phyloP scores from a whole-genome alignment of 2,797 vertebrate genomes.

The Premnoplex brunnescens region DNA sequence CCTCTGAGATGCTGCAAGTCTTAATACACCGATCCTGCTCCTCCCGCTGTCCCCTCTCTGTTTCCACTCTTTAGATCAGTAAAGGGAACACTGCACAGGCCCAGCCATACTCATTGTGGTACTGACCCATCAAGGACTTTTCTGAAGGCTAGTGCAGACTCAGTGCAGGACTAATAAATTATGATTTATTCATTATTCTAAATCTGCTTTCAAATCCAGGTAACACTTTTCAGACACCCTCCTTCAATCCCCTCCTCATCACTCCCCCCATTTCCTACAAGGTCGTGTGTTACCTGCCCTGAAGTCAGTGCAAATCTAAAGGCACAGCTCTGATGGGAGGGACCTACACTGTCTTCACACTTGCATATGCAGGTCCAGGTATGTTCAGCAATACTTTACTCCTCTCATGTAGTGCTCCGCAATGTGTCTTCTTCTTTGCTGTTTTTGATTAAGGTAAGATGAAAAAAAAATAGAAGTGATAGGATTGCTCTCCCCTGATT shows the following conservation, averaged over 20 bases:
- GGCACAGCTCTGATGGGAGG: not conserved
- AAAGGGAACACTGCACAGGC: not conserved
- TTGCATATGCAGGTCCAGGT: not conserved
- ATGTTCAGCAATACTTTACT: not conserved
- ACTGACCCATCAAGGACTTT: not conserved
- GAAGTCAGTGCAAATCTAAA: not conserved
- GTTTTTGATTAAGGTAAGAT: not conserved
- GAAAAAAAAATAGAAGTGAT: not conserved
- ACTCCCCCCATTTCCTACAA: not conserved
- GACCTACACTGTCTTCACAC: accelerated
- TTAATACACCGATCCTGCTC: not conserved
- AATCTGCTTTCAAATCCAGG: not conserved
- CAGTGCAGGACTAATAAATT: not conserved
- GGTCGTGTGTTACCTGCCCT: not conserved
- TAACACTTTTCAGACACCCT: not conserved
- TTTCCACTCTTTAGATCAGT: not conserved
- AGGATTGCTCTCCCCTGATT: not conserved
- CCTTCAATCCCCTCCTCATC: not conserved
- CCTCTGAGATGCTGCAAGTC: not conserved
- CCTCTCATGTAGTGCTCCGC: not conserved
- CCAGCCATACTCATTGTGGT: not conserved
- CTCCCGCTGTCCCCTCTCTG: not conserved
- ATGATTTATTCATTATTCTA: not conserved
- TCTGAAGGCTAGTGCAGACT: not conserved
- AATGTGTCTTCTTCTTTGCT: not conserved